Conservation (phyloP, 2,888 invertebrate genomes). For the Chrysotoxum bicinctum region DNA sequence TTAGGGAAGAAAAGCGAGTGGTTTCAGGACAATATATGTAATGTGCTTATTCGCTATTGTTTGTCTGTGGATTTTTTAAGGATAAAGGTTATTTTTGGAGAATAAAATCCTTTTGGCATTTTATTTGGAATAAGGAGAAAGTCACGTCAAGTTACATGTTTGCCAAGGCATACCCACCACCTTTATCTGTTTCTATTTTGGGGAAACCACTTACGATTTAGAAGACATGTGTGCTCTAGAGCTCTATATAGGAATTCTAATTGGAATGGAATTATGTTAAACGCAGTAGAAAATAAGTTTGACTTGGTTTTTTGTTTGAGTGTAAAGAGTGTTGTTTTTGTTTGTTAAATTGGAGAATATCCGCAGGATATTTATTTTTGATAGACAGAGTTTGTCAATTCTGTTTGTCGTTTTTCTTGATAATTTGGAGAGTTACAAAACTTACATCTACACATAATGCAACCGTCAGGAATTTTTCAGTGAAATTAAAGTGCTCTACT, state of each 20-base stretch:
- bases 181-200: not conserved
- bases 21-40: conserved; percentile 20
- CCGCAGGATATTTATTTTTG: no score
- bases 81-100: not conserved
- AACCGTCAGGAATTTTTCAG: no score
- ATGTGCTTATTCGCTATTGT: conserved; percentile 17
- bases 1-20: not conserved
- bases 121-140: conserved; percentile 42
- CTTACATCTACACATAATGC: no score
- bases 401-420: no score
- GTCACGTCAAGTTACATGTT: conserved; percentile 35
- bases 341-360: no score
- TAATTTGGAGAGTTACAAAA: no score
- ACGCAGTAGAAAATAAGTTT: not conserved
- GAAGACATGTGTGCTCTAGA: not conserved
- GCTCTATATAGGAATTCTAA: not conserved
- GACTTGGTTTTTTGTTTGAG: not conserved
- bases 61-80: not conserved
- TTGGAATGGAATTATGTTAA: not conserved
- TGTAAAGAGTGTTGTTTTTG: not conserved
- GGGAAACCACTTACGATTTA: not conserved
- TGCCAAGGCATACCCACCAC: not conserved
- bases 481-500: no score
- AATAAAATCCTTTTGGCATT: conserved; percentile 3
- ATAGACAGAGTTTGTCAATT: no score